Conservation (phyloP, 2,888 invertebrate species). For the Serripes groenlandicus region DNA sequence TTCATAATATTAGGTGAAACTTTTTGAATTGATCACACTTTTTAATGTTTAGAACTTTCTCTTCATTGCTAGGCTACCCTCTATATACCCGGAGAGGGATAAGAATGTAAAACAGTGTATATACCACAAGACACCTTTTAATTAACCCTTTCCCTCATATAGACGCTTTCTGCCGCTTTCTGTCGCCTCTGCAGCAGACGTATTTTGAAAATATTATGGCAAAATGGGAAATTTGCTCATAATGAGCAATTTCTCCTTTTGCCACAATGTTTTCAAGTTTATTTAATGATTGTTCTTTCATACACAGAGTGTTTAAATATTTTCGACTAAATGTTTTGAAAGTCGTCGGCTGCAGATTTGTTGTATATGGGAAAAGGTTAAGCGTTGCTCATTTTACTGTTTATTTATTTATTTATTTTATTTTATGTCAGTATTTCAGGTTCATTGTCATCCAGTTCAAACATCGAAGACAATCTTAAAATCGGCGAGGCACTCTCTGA, state of each 20-base stretch:
- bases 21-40: too few relatives aligned
- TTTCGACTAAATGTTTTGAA: background rate
- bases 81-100: too few relatives aligned
- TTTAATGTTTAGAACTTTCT: too few relatives aligned
- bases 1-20: too few relatives aligned
- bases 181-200: background rate
- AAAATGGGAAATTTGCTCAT: background rate
- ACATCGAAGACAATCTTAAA: slow-evolving; percentile 69
- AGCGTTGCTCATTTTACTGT: background rate
- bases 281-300: background rate
- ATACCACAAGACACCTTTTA: background rate
- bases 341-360: background rate
- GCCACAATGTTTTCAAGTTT: background rate
- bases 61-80: too few relatives aligned
- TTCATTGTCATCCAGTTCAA: slow-evolving; percentile 73
- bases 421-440: slow-evolving; percentile 70
- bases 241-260: background rate
- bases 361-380: background rate
- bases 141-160: background rate
- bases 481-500: slow-evolving; percentile 73
- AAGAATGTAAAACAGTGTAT: too few relatives aligned
- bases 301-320: background rate
- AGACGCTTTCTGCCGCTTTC: background rate
- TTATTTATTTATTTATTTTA: too few relatives aligned
- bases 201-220: background rate